Evolutionary conservation across 2,888 invertebrate genomes (phyloP).

Genomic region (Leucozona laternaria): DNA sequence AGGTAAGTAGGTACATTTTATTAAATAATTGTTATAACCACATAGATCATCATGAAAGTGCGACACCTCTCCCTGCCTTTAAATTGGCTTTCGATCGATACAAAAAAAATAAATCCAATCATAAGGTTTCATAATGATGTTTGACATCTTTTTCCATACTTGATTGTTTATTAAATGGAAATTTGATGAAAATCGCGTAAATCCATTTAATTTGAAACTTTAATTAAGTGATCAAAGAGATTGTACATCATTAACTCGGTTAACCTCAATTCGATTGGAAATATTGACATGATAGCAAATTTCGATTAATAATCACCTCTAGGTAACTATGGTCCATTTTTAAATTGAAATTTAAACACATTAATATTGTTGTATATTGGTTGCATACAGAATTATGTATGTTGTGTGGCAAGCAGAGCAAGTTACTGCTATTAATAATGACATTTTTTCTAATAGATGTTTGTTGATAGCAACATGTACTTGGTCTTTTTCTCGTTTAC

Average conservation of each 20-base stretch:
- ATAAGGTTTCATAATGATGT: not conserved
- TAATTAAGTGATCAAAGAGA: slow-evolving; percentile 7
- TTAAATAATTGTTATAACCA: too few relatives aligned
- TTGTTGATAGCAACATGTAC: too few relatives aligned
- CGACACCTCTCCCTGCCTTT: not conserved
- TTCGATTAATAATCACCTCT: not conserved
- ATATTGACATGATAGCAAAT: slow-evolving; percentile 10
- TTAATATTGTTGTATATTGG: not conserved
- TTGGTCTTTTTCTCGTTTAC: too few relatives aligned
- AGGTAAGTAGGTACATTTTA: too few relatives aligned
- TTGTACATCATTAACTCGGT: not conserved
- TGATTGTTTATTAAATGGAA: slow-evolving; percentile 2
- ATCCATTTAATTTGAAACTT: not conserved
- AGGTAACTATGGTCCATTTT: too few relatives aligned
- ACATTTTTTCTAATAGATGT: too few relatives aligned
- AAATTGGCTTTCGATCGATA: not conserved
- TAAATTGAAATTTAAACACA: not conserved
- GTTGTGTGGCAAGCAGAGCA: too few relatives aligned
- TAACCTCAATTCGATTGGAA: slow-evolving; percentile 9
- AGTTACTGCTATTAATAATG: too few relatives aligned
- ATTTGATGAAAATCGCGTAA: not conserved
- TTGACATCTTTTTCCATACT: not conserved
- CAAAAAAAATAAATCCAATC: not conserved
- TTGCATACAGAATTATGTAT: too few relatives aligned
- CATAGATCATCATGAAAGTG: not conserved